Base-by-base conservation (phyloP, 1,140 invertebrate genomes). In the Conus ventricosus region DNA sequence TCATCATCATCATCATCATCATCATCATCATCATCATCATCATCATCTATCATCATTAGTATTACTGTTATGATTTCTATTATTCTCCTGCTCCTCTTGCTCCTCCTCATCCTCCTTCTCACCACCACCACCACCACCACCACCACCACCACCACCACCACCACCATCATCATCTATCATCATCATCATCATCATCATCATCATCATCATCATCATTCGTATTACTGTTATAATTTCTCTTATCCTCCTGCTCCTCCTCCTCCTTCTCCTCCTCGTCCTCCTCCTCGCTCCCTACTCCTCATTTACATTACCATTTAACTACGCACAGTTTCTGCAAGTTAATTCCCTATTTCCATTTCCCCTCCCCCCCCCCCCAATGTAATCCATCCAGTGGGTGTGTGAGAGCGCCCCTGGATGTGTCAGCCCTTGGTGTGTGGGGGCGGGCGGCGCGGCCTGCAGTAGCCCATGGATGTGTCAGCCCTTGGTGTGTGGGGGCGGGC, bases 11-110 rank as follows among this genome's bases (percentile, higher is more conserved):
- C 25, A 75, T 75, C 71, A 75, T 75, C 78, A 80, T 80, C 51
- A 53, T 80, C 78, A n/a, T 80, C 51, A 53, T 80, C 78, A 80
- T 80, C 51, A 53, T 80, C 78, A 80, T 80, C 51, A 80, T n/a
- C 51, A 71, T n/a, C n/a, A n/a, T n/a, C n/a, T n/a, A 80, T 80
- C 51, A 80, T 80, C 51, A 80, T 80, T n/a, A 80, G 10, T n/a
- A 80, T 80, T 80, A 80, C 23, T n/a, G 23, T 80, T n/a, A 5
- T 80, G 10, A 80, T 80, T n/a, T 11, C 23, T n/a, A n/a, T 80
- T n/a, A n/a, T 80, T 4, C 10, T 80, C 51, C 3, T 80, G 2
- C 10, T 80, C 51, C 11, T 80, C 10, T 80, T 4, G 7, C 10
- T 80, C 51, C 10, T 80, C 51, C 10, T 80, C 51, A 2, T 80